Evolutionary conservation across 2,113 vertebrate species (phyloP).

Genomic region (Psephotus haematonotus): DNA sequence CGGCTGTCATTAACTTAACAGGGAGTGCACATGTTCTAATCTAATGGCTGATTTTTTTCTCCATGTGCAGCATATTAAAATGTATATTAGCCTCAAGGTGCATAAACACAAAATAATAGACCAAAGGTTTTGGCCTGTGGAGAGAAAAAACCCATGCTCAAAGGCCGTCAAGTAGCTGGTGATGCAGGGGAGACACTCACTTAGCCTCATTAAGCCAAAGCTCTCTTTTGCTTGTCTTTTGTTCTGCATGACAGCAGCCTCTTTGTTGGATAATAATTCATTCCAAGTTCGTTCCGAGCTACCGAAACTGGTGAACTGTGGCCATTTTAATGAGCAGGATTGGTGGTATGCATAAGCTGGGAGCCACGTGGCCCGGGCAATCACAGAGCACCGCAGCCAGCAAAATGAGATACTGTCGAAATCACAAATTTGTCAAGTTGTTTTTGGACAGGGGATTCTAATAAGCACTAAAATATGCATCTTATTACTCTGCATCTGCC

Average conservation of each 20-base stretch:
- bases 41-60: conserved; percentile 82
- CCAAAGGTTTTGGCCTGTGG: conserved; percentile 84
- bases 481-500: conserved; percentile 82
- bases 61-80: conserved; percentile 90
- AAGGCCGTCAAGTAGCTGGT: conserved; percentile 82
- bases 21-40: conserved; percentile 86
- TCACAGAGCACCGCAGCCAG: conserved; percentile 85
- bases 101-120: conserved; percentile 90
- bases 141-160: conserved; percentile 78
- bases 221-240: conserved; percentile 86
- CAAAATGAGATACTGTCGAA: conserved; percentile 88
- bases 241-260: conserved; percentile 90
- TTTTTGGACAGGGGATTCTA: conserved; percentile 85
- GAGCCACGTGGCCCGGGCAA: conserved; percentile 84
- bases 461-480: conserved; percentile 82
- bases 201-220: conserved; percentile 91
- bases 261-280: conserved; percentile 95
- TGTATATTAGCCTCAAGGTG: conserved; percentile 89
- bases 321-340: conserved; percentile 92
- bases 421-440: conserved; percentile 85
- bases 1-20: conserved; percentile 94
- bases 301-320: conserved; percentile 88
- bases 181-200: conserved; percentile 85
- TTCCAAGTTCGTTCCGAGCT: conserved; percentile 86
- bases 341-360: conserved; percentile 86